Conservation (phyloP, 2,797 vertebrate genomes). For the Ciconia nigra region DNA sequence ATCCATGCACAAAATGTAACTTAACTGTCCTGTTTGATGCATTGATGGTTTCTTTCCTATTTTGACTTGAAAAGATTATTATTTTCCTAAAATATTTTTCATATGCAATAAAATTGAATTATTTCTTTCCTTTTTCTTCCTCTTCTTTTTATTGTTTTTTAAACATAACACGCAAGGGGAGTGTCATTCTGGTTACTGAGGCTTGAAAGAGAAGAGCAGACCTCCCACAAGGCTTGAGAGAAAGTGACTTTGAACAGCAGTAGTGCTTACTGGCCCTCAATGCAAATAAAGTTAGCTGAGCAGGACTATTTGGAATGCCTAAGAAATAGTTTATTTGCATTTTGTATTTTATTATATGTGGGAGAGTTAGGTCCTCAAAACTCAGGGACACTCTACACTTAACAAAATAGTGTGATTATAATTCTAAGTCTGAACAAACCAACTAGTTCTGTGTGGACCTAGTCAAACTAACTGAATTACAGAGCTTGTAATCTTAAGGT, state of each 20-base stretch:
- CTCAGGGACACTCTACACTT: neutral
- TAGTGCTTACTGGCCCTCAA: neutral
- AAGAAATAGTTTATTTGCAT: neutral
- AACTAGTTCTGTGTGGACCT: neutral
- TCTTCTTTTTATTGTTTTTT: neutral
- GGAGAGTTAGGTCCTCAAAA: neutral
- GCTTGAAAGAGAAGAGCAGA: neutral
- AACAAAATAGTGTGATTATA: rapidly evolving
- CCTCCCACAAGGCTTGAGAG: neutral
- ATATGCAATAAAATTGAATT: neutral
- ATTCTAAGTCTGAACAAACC: neutral
- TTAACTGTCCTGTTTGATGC: neutral
- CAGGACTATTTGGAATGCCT: neutral
- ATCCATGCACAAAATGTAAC: neutral
- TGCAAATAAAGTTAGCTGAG: neutral
- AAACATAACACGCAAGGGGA: neutral
- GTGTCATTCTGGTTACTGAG: neutral
- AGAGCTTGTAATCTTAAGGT: neutral
- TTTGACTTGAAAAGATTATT: neutral
- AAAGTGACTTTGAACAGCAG: neutral
- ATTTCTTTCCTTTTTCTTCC: rapidly evolving
- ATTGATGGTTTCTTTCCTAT: neutral
- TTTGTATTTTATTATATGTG: neutral
- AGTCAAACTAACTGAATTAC: neutral
- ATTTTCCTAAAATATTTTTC: neutral